Base-by-base conservation (phyloP, 1,140 invertebrate species). In the Listronotus oregonensis region DNA sequence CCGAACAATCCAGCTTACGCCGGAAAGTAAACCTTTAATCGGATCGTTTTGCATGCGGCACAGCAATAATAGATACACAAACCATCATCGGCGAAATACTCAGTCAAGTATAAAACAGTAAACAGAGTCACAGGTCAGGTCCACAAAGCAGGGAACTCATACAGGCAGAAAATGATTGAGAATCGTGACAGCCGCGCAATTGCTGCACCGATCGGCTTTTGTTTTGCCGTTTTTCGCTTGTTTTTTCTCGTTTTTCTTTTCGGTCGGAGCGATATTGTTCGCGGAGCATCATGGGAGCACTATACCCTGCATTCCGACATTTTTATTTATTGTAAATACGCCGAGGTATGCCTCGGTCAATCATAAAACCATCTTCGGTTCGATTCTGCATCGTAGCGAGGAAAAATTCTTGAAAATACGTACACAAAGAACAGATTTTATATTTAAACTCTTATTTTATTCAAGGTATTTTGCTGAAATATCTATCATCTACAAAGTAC, bases 51-150 rank as follows among this genome's bases (percentile, higher is more conserved):
- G 39, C 39, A 59, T 47, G 42, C 56, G 56, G 37, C 54, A 56
- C 54, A 21, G 32, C 56, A 59, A 59, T 59, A 59, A 59, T 59
- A 59, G 56, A 59, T 59, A 59, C 56, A 59, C 46, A 59, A 59
- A 59, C 15, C 18, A 59, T 59, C 11, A 27, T 57, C 21, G 21
- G 44, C 42, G 43, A 59, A 34, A 59, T 46, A 34, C 21, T 10
- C 56, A 59, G 44, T 47, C 42, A 59, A 47, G 56, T 59, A 47
- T 42, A 59, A 59, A 59, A 59, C 56, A 59, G 56, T 59, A 59
- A 59, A 59, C 56, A 59, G 46, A 59, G 42, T 59, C 43, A 59
- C 56, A 59, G 56, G 56, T 59, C 56, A 59, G 42, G n/a, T 34
- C 56, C 56, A 59, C 56, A 56, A 43, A 56, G 44, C 15, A 59